A percentile compares a stretch with the other conserved stretches of the same genome.
Evolutionary conservation across 2,797 vertebrate genomes (phyloP).

Genomic region (Todus mexicanus): DNA sequence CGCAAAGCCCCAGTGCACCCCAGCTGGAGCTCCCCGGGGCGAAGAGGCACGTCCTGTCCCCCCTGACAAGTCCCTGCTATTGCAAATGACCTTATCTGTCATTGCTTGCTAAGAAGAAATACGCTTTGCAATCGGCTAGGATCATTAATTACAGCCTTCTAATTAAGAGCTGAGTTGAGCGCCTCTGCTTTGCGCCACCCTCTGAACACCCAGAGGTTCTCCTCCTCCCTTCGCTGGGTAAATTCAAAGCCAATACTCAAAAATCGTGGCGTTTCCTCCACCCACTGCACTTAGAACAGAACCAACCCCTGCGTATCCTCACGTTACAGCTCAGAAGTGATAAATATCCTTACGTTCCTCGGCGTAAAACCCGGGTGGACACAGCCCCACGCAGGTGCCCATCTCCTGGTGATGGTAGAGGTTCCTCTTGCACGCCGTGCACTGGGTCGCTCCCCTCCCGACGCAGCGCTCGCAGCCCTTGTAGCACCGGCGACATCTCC

Average conservation of each 20-base stretch:
- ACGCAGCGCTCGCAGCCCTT: constrained; percentile 84
- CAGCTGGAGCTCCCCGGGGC: not conserved
- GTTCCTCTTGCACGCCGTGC: constrained; percentile 81
- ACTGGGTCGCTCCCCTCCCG: constrained; percentile 67
- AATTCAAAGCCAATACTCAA: not conserved
- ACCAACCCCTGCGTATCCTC: not conserved
- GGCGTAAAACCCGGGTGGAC: constrained; percentile 76
- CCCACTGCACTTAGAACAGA: not conserved
- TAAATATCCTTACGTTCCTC: constrained; percentile 81
- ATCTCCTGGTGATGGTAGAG: constrained; percentile 79
- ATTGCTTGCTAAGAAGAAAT: not conserved
- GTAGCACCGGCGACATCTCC: constrained; percentile 82
- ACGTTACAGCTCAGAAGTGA: too few relatives aligned
- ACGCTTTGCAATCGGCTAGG: not conserved
- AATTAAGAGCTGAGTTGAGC: not conserved
- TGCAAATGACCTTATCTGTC: constrained; percentile 24
- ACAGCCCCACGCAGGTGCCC: constrained; percentile 75
- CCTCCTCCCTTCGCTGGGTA: not conserved
- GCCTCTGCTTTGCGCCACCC: not conserved
- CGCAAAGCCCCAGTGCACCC: not conserved
- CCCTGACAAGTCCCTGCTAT: not conserved
- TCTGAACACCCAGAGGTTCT: not conserved
- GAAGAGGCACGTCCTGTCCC: not conserved
- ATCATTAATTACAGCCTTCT: constrained; percentile 13
- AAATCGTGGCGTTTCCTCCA: not conserved